Evolutionary conservation across 2,888 invertebrate genomes (phyloP), one percentile per base, ranked within the genome.

Genomic region (Ommatoiulus sabulosus): DNA sequence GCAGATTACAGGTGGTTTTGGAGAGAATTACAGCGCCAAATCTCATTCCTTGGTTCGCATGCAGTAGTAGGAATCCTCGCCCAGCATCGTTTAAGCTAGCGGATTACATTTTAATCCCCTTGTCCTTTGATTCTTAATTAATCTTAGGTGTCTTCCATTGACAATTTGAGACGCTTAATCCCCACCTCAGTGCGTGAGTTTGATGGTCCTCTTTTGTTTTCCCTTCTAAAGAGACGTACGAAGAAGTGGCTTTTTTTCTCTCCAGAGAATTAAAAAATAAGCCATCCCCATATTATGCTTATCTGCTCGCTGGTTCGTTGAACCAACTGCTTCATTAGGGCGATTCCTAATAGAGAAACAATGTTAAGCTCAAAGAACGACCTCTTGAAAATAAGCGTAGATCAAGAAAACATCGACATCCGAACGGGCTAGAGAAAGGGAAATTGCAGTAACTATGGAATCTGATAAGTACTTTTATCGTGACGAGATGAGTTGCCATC

Each of bases 331-430:
- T 72, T 72, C 72, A 72, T 72, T 72, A 72, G 24, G 24, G 72
- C 72, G 72, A 72, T 72, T 24, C 72, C 72, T 72, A 72, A 72
- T 72, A 24, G 72, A 72, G 72, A 72, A 72, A 72, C 72, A 72
- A 72, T 72, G 72, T 72, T 72, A 24, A 72, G 24, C 24, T 20
- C 3, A 6, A 10, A 5, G 5, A 4, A 5, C 15, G n/a, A 52
- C 7, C 24, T 24, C 72, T 72, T 8, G 72, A 72, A 52, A 72
- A 72, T n/a, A 4, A 4, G 24, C 72, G 17, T 63, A n/a, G 63
- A 63, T 63, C 20, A 52, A 52, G 15, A 63, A n/a, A 4, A 24
- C 72, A 72, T 72, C 7, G 72, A 24, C 72, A 24, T 72, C 20
- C 72, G 8, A 72, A 72, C 7, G n/a, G n/a, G 20, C 8, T 7